Evolutionary conservation across 2,888 invertebrate genomes (phyloP), one percentile per base, ranked within the genome.

Genomic region (Odiellus spinosus): DNA sequence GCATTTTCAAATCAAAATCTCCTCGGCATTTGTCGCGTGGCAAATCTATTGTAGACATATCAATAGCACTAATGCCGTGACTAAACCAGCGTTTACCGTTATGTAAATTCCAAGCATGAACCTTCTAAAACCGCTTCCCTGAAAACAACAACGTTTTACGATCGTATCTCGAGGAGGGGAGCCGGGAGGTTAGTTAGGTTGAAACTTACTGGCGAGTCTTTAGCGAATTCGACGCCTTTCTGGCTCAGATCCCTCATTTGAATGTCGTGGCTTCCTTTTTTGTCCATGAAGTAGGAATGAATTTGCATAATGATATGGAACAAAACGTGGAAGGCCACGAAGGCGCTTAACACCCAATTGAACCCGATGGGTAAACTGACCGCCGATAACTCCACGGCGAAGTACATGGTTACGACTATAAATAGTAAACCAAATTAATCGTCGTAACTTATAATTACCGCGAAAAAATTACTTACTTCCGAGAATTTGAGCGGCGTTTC

Each of bases 331-430:
- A 91, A 83, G 3, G 78, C 79, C 12, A 93, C 86, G 67, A 81
- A 93, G 6, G 80, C 83, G 3, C 84, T 84, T 55, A 95, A 67
- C 50, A 93, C 78, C 77, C 81, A 91, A 55, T 85, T 81, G 60
- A 81, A 76, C 81, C 85, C 86, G 46, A 77, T 71, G 0, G 90
- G 88, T 39, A 91, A 70, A 60, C 84, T 80, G 3, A 88, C 85
- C 67, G 88, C 86, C 55, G 76, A 75, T 53, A 93, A 71, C 60
- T 80, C 78, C 19, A 86, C 81, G 36, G 93, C 86, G 62, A 91
- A 81, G 75, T 93, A 93, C 59, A 95, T 83, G 44, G 88, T 82
- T 12, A 87, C 80, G 67, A 93, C 91, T 91, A 72, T n/a, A 10
- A 75, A 6, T 72, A 44, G 49, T 53, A 54, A 52, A 50, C 21